Base-by-base conservation (phyloP, 30 jellyfish, hydroid and myxozoan genomes). In the Pelagia noctiluca region DNA sequence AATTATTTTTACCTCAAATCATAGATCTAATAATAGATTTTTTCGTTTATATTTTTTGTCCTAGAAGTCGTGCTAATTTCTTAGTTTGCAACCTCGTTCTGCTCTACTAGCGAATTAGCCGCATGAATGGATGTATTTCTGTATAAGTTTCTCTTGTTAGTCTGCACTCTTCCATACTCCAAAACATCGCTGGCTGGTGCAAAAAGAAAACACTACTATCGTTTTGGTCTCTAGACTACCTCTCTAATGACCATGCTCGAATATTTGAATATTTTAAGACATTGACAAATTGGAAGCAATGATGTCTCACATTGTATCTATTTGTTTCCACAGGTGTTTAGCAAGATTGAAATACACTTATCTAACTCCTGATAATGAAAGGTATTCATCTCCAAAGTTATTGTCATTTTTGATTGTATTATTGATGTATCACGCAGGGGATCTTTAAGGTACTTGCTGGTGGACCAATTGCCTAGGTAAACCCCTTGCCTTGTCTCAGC, bases 261-360 rank as follows among this genome's bases (percentile, higher is more conserved):
- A 5, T 8, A 8, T 42, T 5, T 16, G 57, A 42, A 16, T 3
- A 52, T 52, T 52, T 8, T 52, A 19, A 52, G 57, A 16, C 57
- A 42, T 42, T 42, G 57, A 5, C 12, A 42, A 42, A 5, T 8
- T 16, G 16, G 16, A 42, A 5, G 57, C 8, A 42, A 42, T 42
- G 16, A 42, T 42, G 12, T 42, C 16, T 42, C 8, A 42, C 8
- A 42, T 5, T 42, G n/a, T 33, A 30, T 12, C 8, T n/a, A 0
- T 31, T 19, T 73, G 5, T 25, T 48, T 19, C 54, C 50, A 18
- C 50, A 89, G 97, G 71, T 89, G 97, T 42, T 64, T 89, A 31
- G 36, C 94, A 75, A 82, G 97, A 62, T 63, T 89, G 82, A 89
- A 82, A 52, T 82, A 80, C 76, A 82, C 97, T 8, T 62, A 80